Evolutionary conservation across 2,113 vertebrate genomes (phyloP), one percentile per base, ranked within the genome.

Genomic region (Cyanistes caeruleus): DNA sequence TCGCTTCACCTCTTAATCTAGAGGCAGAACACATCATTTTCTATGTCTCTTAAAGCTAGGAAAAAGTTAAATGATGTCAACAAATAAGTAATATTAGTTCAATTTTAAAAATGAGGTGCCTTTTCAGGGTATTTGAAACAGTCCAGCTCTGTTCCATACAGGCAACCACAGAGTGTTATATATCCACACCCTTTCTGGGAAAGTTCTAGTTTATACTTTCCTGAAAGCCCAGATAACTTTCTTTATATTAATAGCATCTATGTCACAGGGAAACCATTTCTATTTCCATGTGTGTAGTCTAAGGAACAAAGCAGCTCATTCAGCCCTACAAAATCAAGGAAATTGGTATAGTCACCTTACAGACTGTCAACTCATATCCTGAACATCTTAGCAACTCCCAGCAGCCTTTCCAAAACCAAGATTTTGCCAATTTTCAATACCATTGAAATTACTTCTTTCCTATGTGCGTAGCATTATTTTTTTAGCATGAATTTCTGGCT

Each of bases 241-340:
- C 43, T 63, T 56, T 73, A 37, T 60, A 83, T 90, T 78, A 91
- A 79, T 89, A 46, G 68, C 72, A 90, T 56, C 64, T 58, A 4
- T 70, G 56, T 91, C 73, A 83, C 59, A 39, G 68, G 52, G 84
- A 95, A 89, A 84, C 4, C 16, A 55, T 92, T 94, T 73, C 6
- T 74, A 17, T 77, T 96, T 93, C 65, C 68, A 75, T 56, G 13
- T 60, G 31, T 2, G 6, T 43, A 84, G 35, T 62, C 39, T 55
- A 77, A 91, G 43, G 56, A 95, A 93, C 51, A 95, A 93, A 84
- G 55, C 64, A 76, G 86, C 67, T 76, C 76, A 87, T 87, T 91
- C 80, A 92, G 69, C 67, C 73, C 7, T 68, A 68, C 65, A 92
- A 80, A 94, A 80, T 73, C n/a, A 88, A 92, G 63, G 37, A 88